A percentile compares a stretch with the other conserved stretches of the same genome.
These are phyloP conservation scores for Pseudomugil gertrudae DNA, from an alignment of 2,797 vertebrate genomes.

Conservation along the genomic window DNA sequence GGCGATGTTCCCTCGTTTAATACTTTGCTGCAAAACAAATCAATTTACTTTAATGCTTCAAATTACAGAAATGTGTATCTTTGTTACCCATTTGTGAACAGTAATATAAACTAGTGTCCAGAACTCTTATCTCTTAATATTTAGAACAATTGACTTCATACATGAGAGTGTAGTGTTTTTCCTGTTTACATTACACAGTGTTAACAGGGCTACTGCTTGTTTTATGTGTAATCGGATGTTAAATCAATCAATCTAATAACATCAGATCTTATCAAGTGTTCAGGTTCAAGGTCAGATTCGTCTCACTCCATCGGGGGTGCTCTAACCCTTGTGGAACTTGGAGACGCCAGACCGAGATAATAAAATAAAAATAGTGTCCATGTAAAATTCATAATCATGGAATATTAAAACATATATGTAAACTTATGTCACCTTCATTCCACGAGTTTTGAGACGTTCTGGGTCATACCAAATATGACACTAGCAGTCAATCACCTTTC, in stretches of 20 bases:
- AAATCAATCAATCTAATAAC: too few relatives aligned
- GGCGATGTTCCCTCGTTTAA: neutral
- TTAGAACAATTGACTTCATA: neutral
- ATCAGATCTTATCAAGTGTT: too few relatives aligned
- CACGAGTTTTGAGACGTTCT: neutral
- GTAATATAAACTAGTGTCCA: neutral
- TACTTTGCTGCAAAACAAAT: neutral
- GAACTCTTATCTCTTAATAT: neutral
- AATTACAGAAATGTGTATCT: too few relatives aligned
- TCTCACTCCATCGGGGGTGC: too few relatives aligned
- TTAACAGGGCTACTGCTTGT: too few relatives aligned
- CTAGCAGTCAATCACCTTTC: too few relatives aligned
- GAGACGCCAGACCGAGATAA: too few relatives aligned
- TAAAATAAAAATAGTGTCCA: neutral
- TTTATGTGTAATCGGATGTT: too few relatives aligned
- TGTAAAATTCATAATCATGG: neutral
- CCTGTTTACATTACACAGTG: neutral
- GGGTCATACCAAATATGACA: neutral
- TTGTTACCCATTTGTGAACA: neutral
- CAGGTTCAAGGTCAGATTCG: too few relatives aligned
- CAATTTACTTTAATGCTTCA: too few relatives aligned
- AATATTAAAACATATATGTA: too few relatives aligned
- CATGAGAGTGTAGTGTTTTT: neutral
- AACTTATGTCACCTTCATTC: neutral
- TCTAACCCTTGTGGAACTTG: too few relatives aligned